Percentiles rank a stretch among this genome's conserved stretches.
phyloP scores from a whole-genome alignment of 2,888 invertebrate species.

The Agonopterix arenella region DNA sequence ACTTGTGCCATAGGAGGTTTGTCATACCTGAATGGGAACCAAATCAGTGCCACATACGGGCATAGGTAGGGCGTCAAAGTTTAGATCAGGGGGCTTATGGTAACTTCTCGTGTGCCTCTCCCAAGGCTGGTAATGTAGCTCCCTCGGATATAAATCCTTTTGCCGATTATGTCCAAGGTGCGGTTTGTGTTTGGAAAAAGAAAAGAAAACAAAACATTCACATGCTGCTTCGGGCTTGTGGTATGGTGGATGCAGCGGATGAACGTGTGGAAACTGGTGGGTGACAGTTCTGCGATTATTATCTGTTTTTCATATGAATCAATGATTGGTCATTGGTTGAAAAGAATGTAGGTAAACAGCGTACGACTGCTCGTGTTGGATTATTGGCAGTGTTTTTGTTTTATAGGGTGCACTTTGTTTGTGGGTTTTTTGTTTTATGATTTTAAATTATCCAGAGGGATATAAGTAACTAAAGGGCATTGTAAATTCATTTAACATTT shows the following conservation, averaged over 20 bases:
- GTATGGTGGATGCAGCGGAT: constrained; percentile 61
- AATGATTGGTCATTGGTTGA: too few relatives aligned
- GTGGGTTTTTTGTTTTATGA: too few relatives aligned
- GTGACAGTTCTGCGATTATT: neutral
- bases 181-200: constrained; percentile 74
- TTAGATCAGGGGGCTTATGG: constrained; percentile 75
- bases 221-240: constrained; percentile 73
- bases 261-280: constrained; percentile 30
- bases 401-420: too few relatives aligned
- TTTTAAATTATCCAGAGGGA: too few relatives aligned
- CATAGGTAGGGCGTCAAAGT: constrained; percentile 69
- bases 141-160: constrained; percentile 76
- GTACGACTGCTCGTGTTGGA: too few relatives aligned
- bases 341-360: too few relatives aligned
- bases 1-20: constrained; percentile 57
- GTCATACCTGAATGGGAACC: constrained; percentile 75
- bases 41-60: constrained; percentile 70
- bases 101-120: constrained; percentile 79
- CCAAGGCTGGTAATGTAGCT: constrained; percentile 82
- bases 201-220: constrained; percentile 77
- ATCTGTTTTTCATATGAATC: neutral
- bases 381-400: too few relatives aligned
- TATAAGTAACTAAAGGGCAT: too few relatives aligned
- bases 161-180: constrained; percentile 72
- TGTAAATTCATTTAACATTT: neutral